phyloP scores from a whole-genome alignment of 2,888 invertebrate species.

The Sepioteuthis lessoniana region DNA sequence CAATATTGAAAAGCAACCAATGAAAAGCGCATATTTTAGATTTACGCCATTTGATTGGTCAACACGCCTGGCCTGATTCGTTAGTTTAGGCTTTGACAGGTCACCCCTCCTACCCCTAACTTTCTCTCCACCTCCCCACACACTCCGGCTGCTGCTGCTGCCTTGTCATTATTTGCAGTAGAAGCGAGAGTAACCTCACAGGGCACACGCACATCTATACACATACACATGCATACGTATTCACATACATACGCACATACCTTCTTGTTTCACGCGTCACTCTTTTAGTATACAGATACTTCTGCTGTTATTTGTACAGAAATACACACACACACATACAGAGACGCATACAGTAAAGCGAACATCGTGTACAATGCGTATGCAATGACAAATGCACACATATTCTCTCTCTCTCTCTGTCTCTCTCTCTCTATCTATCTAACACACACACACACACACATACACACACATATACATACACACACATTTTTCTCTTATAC shows the following conservation, averaged over 20 bases:
- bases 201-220: not conserved
- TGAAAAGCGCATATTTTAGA: constrained; percentile 20
- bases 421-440: too few species aligned
- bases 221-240: not conserved
- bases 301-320: not conserved
- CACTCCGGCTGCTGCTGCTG: not conserved
- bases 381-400: too few species aligned
- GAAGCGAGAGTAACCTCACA: not conserved
- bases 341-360: too few species aligned
- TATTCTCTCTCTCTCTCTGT: too few species aligned
- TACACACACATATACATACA: not conserved
- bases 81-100: constrained; percentile 14
- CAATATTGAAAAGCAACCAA: constrained; percentile 19
- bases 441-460: too few species aligned
- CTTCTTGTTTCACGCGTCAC: too few species aligned
- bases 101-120: not conserved
- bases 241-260: not conserved
- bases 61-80: constrained; percentile 33
- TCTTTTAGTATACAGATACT: not conserved
- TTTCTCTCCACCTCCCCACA: not conserved
- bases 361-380: too few species aligned
- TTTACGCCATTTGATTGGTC: constrained; percentile 33
- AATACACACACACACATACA: not conserved
- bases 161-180: not conserved
- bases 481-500: not conserved